Percentiles rank a stretch among this genome's conserved stretches.
Evolutionary conservation across 2,113 vertebrate species (phyloP).

Genomic region (Argyrosomus japonicus): DNA sequence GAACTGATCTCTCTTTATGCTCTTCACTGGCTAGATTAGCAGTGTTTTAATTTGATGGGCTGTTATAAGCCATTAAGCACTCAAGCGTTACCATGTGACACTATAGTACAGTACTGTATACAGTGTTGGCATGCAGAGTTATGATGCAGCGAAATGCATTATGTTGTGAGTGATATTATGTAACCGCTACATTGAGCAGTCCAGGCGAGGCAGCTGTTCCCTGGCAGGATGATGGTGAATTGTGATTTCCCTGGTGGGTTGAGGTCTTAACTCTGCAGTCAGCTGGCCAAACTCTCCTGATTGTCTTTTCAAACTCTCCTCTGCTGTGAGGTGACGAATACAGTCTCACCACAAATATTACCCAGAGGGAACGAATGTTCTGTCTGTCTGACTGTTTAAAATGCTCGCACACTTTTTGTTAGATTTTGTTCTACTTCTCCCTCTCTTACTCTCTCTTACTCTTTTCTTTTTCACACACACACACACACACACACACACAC

Average conservation of each 20-base stretch:
- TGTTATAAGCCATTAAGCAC: conserved; percentile 18
- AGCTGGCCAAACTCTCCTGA: conserved; percentile 32
- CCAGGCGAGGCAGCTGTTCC: conserved; percentile 16
- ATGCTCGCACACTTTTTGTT: neutral
- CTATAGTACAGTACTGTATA: neutral
- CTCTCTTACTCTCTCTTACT: neutral
- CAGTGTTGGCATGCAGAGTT: conserved; percentile 22
- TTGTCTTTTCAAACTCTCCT: conserved; percentile 24
- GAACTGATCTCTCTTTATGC: conserved; percentile 20
- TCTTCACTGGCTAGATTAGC: conserved; percentile 25
- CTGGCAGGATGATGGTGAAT: conserved; percentile 8
- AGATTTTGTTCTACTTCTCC: neutral
- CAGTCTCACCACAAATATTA: conserved; percentile 31
- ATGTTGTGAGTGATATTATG: conserved; percentile 33
- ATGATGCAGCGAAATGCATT: conserved; percentile 20
- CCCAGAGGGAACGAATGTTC: conserved; percentile 5
- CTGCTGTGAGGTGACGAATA: neutral
- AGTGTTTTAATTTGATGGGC: conserved; percentile 35
- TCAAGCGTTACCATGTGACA: conserved; percentile 7
- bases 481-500: neutral
- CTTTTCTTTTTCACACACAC: too few species aligned
- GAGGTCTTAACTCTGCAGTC: conserved; percentile 29
- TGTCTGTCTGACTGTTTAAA: neutral
- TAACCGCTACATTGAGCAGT: conserved; percentile 25
- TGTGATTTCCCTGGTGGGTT: conserved; percentile 26